These are phyloP conservation scores for Branchinecta lynchi DNA, from an alignment of 1,140 invertebrate species.

Conservation along the genomic window DNA sequence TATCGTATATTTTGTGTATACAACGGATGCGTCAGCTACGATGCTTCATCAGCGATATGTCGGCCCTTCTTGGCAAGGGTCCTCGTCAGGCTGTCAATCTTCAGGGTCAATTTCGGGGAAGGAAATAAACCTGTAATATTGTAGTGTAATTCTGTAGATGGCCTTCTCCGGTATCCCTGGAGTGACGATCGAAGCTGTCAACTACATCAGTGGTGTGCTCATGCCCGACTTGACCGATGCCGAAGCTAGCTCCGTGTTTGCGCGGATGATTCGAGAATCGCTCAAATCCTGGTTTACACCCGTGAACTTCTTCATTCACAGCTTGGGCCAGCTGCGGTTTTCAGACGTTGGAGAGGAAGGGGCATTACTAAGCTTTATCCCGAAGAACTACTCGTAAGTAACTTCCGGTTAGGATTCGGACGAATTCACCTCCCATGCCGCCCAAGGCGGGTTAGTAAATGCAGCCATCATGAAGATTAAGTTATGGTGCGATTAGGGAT, in stretches of 20 bases:
- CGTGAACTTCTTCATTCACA: constrained; percentile 95
- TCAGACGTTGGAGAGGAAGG: constrained; percentile 65
- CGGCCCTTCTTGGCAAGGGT: too few species aligned
- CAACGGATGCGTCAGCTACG: too few species aligned
- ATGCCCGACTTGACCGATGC: constrained; percentile 76
- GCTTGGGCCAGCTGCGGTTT: constrained; percentile 82
- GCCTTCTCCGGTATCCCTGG: constrained; percentile 83
- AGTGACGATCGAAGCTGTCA: constrained; percentile 74
- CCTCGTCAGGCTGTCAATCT: too few species aligned
- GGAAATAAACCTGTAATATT: too few species aligned
- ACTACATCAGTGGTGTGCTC: constrained; percentile 78
- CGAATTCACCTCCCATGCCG: background rate
- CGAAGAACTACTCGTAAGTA: constrained; percentile 77
- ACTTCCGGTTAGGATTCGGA: constrained; percentile 14
- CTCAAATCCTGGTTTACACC: constrained; percentile 77
- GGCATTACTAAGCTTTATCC: constrained; percentile 78
- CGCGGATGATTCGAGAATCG: constrained; percentile 76
- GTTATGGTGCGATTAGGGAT: too few species aligned
- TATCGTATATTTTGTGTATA: too few species aligned
- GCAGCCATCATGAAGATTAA: background rate
- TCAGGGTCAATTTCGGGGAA: too few species aligned
- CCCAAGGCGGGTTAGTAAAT: background rate
- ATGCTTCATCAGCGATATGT: too few species aligned
- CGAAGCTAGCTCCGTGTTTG: constrained; percentile 84
- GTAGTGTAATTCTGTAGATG: constrained; percentile 67